phyloP scores from a whole-genome alignment of 2,888 invertebrate species.

The Fabriciana adippe region DNA sequence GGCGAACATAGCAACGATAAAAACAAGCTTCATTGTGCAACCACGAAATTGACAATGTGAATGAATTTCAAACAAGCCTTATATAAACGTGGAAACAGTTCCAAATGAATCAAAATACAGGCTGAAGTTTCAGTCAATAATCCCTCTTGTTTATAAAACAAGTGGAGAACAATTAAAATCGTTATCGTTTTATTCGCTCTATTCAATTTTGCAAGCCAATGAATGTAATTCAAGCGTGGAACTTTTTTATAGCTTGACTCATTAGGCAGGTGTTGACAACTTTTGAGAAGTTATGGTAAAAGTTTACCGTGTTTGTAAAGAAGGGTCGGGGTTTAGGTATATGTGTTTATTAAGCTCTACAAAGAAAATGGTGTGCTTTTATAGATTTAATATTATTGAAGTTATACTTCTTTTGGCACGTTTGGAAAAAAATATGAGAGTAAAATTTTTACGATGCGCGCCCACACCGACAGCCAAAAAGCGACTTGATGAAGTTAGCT shows the following conservation, averaged over 20 bases:
- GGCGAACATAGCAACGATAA: constrained; percentile 59
- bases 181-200: constrained; percentile 54
- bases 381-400: no score
- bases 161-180: constrained; percentile 58
- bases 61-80: constrained; percentile 40
- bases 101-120: constrained; percentile 53
- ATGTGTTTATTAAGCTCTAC: no score
- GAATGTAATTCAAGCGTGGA: constrained; percentile 6
- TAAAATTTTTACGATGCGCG: no score
- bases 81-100: constrained; percentile 57
- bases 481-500: no score
- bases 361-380: no score
- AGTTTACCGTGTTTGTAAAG: no score
- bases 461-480: no score
- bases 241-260: constrained; percentile 3
- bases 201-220: constrained; percentile 43
- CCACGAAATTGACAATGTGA: constrained; percentile 15
- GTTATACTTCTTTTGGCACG: no score
- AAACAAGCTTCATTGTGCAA: constrained; percentile 61
- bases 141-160: constrained; percentile 64
- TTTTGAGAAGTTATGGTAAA: no score
- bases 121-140: constrained; percentile 51
- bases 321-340: no score
- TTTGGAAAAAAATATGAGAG: no score
- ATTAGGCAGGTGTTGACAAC: neutral